Evolutionary conservation across 2,113 vertebrate genomes (phyloP).

Genomic region (Lophius piscatorius): DNA sequence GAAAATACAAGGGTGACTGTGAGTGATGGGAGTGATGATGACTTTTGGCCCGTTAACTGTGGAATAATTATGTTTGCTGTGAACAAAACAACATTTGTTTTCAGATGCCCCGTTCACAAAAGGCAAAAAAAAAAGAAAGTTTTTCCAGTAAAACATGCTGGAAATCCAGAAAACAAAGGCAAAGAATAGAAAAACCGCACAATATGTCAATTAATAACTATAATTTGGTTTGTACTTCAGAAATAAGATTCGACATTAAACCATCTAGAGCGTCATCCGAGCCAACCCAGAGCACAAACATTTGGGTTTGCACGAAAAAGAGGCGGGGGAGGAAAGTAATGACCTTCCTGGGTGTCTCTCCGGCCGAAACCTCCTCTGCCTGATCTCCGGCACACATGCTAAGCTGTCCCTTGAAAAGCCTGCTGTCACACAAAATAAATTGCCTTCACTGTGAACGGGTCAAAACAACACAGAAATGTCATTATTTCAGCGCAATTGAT

Average conservation of each 20-base stretch:
- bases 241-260: too few relatives aligned
- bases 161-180: too few relatives aligned
- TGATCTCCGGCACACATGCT: slow-evolving; percentile 71
- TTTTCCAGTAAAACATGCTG: neutral
- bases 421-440: slow-evolving; percentile 84
- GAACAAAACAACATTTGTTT: neutral
- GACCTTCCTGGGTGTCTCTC: slow-evolving; percentile 49
- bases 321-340: slow-evolving; percentile 37
- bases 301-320: slow-evolving; percentile 28
- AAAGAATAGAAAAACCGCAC: neutral
- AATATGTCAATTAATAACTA: too few relatives aligned
- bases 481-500: slow-evolving; percentile 85
- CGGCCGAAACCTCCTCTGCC: slow-evolving; percentile 50
- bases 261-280: too few relatives aligned
- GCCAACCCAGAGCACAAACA: neutral
- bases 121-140: neutral
- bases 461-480: slow-evolving; percentile 84
- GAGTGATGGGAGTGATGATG: too few relatives aligned
- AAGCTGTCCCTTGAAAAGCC: slow-evolving; percentile 75
- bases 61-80: slow-evolving; percentile 1
- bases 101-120: neutral
- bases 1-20: too few relatives aligned
- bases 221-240: too few relatives aligned
- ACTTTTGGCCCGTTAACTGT: neutral
- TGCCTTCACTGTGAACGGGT: slow-evolving; percentile 81